Evolutionary conservation across 2,797 vertebrate species (phyloP), one percentile per base, ranked within the genome.

Genomic region (Percopsis omiscomaycus): DNA sequence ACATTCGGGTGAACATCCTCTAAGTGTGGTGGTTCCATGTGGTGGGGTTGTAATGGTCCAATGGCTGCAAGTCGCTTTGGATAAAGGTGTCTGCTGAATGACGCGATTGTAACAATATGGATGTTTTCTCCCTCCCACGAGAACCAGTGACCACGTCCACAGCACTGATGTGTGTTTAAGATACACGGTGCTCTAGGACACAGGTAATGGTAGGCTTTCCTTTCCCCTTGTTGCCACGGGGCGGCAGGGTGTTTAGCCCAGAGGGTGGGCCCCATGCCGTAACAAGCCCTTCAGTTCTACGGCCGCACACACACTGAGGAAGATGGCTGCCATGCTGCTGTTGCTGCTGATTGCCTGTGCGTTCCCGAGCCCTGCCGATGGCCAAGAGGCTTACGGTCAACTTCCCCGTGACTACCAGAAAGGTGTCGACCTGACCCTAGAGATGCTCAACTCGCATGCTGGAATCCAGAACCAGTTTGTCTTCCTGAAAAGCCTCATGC

Each of bases 361-460:
- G 9, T 61, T 88, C 44, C 44, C 86, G 55, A 55, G 57, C 12
- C 47, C 37, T 3, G 68, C 59, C 0, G 12, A 76, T 0, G 83
- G 80, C 0, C 84, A 90, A 51, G 66, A 69, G 28, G 72, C 72
- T 13, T 91, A 91, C 55, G 4, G 48, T 0, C 47, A 50, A 1
- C 89, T 93, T 2, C 45, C 89, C 1, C 86, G 84, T 1, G 9
- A 29, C 46, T 85, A 80, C 71, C 90, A 27, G 74, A 87, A 79
- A 64, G 91, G 91, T 69, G 90, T 92, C 14, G 85, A 90, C 13
- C 55, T 93, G 46, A 80, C 86, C 6, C 64, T 90, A 74, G 52
- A 82, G 53, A 80, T 87, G 27, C 50, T 92, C 32, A 56, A 75
- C 72, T 73, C 78, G 13, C 84, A 87, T 1, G 1, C 57, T 0